A percentile compares a stretch with the other conserved stretches of the same genome.
phyloP scores from a whole-genome alignment of 2,797 vertebrate species.

The Macroramphosus scolopax region DNA sequence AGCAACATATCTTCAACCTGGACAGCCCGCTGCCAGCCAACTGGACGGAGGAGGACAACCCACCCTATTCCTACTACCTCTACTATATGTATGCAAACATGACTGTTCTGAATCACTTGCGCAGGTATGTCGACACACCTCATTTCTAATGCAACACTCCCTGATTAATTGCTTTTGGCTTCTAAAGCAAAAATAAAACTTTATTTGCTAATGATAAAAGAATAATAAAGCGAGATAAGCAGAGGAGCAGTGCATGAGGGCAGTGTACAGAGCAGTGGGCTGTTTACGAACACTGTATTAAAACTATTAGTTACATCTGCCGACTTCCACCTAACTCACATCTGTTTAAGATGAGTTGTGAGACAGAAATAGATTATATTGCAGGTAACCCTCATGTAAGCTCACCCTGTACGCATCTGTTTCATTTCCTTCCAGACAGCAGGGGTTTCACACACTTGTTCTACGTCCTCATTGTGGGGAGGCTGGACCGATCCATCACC shows the following conservation, averaged over 20 bases:
- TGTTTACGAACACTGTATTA: no score
- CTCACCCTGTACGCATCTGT: neutral
- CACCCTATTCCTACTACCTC: slow-evolving; percentile 96
- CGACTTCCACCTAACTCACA: no score
- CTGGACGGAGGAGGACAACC: slow-evolving; percentile 94
- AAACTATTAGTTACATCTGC: no score
- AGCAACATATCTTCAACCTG: slow-evolving; percentile 95
- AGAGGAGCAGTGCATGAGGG: no score
- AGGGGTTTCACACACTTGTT: slow-evolving; percentile 88
- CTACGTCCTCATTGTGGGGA: slow-evolving; percentile 97
- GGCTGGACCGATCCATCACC: slow-evolving; percentile 94
- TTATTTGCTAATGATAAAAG: no score
- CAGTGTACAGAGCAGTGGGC: no score
- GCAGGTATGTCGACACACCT: slow-evolving; percentile 78
- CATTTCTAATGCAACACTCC: neutral
- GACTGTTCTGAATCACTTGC: slow-evolving; percentile 95
- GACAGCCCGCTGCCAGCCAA: slow-evolving; percentile 90
- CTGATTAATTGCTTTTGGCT: neutral
- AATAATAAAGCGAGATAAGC: no score
- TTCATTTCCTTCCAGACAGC: slow-evolving; percentile 64
- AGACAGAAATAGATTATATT: neutral
- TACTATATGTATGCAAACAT: slow-evolving; percentile 98
- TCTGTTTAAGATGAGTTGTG: slow-evolving; percentile 7
- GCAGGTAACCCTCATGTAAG: neutral
- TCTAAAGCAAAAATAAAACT: neutral